phyloP scores from a whole-genome alignment of 1,140 invertebrate species.

The Lepidurus apus region DNA sequence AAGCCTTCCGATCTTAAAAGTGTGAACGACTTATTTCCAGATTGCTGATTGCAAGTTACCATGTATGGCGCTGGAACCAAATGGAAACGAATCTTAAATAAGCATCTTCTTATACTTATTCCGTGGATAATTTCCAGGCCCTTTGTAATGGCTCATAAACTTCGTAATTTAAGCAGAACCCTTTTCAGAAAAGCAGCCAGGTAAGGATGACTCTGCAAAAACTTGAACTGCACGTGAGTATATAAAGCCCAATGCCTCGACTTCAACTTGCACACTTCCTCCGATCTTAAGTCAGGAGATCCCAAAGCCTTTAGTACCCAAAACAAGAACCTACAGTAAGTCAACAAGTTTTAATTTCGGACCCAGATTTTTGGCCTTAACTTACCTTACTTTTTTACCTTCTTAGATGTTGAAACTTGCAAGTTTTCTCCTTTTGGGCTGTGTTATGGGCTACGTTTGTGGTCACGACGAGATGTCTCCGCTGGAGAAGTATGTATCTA shows the following conservation, averaged over 20 bases:
- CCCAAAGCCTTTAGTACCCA: neutral
- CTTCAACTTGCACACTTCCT: neutral
- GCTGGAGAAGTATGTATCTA: neutral
- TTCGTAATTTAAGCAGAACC: neutral
- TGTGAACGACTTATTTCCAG: neutral
- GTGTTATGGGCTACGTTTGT: neutral
- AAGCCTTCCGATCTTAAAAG: neutral
- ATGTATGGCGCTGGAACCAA: neutral
- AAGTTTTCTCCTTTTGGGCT: neutral
- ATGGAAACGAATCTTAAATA: slow-evolving; percentile 4
- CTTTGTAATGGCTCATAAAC: neutral
- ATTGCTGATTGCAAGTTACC: neutral
- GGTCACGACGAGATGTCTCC: neutral
- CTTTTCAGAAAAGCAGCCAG: neutral
- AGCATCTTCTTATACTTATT: neutral
- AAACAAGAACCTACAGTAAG: neutral
- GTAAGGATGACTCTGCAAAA: neutral
- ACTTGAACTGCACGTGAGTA: neutral
- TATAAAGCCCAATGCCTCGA: neutral
- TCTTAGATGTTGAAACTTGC: neutral
- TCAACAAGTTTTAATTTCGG: neutral
- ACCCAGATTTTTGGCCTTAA: too few relatives aligned
- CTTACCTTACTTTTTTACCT: neutral
- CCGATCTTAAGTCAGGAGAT: neutral
- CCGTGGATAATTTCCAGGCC: neutral